These are phyloP conservation scores for Melikaiella ostensackeni DNA, from an alignment of 2,888 invertebrate genomes.

Conservation along the genomic window DNA sequence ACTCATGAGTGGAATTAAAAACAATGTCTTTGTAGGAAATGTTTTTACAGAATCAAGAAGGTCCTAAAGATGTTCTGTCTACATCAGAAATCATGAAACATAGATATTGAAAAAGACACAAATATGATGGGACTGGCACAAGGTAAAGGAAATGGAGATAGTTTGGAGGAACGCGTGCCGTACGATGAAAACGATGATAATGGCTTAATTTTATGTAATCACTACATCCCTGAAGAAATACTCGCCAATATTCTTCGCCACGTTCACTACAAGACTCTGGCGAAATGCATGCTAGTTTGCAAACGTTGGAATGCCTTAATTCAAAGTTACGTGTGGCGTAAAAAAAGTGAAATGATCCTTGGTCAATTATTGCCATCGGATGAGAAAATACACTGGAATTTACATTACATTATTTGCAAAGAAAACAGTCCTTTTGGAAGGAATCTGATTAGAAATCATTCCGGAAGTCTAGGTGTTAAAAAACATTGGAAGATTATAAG, in stretches of 20 bases:
- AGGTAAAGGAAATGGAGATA: background rate
- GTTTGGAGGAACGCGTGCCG: conserved; percentile 8
- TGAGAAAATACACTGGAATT: conserved; percentile 73
- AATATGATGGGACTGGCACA: conserved; percentile 42
- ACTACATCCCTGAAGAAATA: conserved; percentile 78
- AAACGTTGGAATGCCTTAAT: conserved; percentile 78
- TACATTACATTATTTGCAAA: conserved; percentile 76
- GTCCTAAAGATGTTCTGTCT: background rate
- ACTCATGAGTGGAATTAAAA: too few relatives aligned
- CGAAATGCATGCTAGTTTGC: conserved; percentile 78
- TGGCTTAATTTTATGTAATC: conserved; percentile 45
- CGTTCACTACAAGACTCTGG: conserved; percentile 73
- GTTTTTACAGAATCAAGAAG: background rate
- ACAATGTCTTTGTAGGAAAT: too few relatives aligned
- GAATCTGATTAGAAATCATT: conserved; percentile 79
- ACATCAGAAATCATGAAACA: background rate
- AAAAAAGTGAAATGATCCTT: conserved; percentile 69
- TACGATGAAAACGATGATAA: conserved; percentile 47
- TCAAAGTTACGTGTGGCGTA: conserved; percentile 75
- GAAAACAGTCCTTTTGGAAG: conserved; percentile 75
- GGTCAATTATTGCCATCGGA: conserved; percentile 62
- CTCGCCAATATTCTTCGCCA: conserved; percentile 76
- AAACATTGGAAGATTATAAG: conserved; percentile 75
- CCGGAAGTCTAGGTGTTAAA: conserved; percentile 74
- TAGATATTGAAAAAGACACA: background rate